A percentile compares a stretch with the other conserved stretches of the same genome.
Conservation (phyloP, 2,113 vertebrate species). For the Salvator merianae region DNA sequence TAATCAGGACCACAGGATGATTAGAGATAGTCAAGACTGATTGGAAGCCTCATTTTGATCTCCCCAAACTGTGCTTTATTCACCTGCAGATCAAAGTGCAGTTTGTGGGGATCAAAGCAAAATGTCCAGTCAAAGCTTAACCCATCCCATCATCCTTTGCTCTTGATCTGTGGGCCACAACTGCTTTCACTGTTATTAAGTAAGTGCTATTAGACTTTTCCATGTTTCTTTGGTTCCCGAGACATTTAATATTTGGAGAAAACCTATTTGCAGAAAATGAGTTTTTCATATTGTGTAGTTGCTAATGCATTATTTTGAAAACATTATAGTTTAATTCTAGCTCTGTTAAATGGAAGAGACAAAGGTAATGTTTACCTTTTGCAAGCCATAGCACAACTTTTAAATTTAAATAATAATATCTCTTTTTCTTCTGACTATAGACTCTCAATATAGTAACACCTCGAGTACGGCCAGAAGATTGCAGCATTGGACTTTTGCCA, state of each 20-base stretch:
- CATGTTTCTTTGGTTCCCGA: not conserved
- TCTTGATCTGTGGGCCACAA: too few species aligned
- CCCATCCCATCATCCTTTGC: too few species aligned
- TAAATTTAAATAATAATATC: not conserved
- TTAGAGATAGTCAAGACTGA: too few species aligned
- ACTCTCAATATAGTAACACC: conserved; percentile 98
- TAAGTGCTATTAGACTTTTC: not conserved
- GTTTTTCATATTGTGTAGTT: too few species aligned
- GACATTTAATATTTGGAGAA: not conserved
- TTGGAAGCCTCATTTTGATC: too few species aligned
- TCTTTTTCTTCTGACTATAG: conserved; percentile 59
- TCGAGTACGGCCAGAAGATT: conserved; percentile 91
- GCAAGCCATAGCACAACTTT: not conserved
- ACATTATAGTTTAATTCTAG: not conserved
- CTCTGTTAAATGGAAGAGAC: not conserved
- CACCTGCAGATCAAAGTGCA: too few species aligned
- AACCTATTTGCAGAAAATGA: not conserved
- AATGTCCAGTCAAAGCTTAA: too few species aligned
- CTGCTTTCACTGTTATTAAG: too few species aligned
- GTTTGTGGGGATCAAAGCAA: too few species aligned
- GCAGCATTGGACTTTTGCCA: conserved; percentile 93
- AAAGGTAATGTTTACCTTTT: fast-evolving
- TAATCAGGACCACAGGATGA: too few species aligned
- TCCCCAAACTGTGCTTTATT: too few species aligned
- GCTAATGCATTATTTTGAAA: not conserved